phyloP scores from a whole-genome alignment of 2,113 vertebrate genomes.

The Pachypanchax playfairii region DNA sequence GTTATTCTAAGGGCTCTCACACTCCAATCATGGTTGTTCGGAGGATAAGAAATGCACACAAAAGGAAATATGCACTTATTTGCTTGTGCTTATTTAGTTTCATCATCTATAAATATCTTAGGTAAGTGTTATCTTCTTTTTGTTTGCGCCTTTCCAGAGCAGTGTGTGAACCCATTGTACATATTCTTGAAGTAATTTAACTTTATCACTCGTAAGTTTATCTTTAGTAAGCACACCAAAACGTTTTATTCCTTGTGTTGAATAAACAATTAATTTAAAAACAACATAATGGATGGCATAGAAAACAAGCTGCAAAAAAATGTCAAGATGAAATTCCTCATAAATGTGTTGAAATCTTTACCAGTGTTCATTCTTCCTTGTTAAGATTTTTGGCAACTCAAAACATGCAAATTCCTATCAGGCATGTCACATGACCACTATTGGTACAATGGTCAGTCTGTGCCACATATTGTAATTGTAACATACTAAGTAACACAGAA shows the following conservation, averaged over 20 bases:
- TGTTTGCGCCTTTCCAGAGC: not conserved
- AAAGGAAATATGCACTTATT: constrained; percentile 68
- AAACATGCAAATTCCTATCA: constrained; percentile 42
- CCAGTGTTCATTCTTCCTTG: constrained; percentile 4
- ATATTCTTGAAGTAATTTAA: not conserved
- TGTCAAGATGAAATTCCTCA: too few species aligned
- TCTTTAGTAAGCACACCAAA: not conserved
- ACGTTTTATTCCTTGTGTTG: too few species aligned
- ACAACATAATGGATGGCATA: too few species aligned
- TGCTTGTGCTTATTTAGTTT: constrained; percentile 66
- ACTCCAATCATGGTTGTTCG: constrained; percentile 64
- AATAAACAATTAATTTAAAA: too few species aligned
- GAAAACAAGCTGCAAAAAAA: too few species aligned
- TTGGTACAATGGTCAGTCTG: constrained; percentile 70
- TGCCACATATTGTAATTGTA: constrained; percentile 36
- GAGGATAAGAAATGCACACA: constrained; percentile 67
- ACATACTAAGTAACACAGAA: too few species aligned
- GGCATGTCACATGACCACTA: constrained; percentile 48
- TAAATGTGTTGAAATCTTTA: too few species aligned
- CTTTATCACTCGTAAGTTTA: not conserved
- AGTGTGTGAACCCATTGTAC: not conserved
- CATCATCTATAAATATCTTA: constrained; percentile 69
- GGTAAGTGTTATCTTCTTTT: constrained; percentile 57
- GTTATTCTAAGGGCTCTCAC: constrained; percentile 16
- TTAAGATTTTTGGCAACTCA: constrained; percentile 7